Conservation (phyloP, 2,797 vertebrate genomes). For the Babyrousa celebensis region DNA sequence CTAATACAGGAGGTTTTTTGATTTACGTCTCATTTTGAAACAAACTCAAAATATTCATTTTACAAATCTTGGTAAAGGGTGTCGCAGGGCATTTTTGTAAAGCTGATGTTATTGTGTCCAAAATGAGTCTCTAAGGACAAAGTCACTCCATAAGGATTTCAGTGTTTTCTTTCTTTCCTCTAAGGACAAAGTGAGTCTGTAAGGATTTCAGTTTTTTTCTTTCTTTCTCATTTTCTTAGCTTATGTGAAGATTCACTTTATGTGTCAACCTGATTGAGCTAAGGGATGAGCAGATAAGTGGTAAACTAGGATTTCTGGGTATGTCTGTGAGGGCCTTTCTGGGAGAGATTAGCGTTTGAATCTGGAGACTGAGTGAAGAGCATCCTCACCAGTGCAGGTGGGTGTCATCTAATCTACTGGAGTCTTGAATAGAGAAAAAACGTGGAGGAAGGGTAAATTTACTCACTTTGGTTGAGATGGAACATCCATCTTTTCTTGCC, state of each 20-base stretch:
- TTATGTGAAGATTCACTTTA: not conserved
- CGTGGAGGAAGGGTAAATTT: not conserved
- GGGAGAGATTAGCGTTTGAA: constrained; percentile 9
- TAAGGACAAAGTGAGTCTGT: constrained; percentile 21
- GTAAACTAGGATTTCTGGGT: not conserved
- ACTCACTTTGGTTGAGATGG: not conserved
- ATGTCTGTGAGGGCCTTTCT: constrained; percentile 1
- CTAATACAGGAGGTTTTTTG: not conserved
- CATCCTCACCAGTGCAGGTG: not conserved
- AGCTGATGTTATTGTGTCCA: not conserved
- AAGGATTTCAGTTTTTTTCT: constrained; percentile 9
- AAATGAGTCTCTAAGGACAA: constrained; percentile 25
- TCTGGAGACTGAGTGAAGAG: not conserved
- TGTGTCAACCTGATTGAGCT: not conserved
- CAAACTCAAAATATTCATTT: constrained; percentile 26
- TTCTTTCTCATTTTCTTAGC: not conserved
- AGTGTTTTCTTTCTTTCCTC: too few relatives aligned
- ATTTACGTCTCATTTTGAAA: not conserved
- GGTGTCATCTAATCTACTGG: not conserved
- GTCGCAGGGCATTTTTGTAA: not conserved
- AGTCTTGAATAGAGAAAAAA: not conserved
- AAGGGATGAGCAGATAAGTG: not conserved
- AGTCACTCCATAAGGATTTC: not conserved
- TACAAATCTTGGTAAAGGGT: not conserved
- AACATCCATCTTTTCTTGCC: not conserved